Evolutionary conservation across 1,140 invertebrate species (phyloP).

Genomic region (Bilobella aurantiaca): DNA sequence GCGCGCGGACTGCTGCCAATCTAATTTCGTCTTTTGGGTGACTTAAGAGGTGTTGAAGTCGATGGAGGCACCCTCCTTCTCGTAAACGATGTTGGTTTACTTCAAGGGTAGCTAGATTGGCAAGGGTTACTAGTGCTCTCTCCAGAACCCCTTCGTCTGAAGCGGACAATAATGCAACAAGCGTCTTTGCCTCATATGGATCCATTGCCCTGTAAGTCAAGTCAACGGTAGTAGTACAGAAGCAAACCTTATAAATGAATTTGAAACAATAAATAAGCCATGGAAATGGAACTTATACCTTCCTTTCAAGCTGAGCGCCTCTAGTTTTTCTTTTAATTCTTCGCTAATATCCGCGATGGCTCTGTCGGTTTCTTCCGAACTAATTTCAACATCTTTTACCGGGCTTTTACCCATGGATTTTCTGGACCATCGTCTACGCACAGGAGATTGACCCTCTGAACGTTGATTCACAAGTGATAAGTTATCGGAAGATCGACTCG

Average conservation of each 20-base stretch:
- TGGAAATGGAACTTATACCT: constrained; percentile 29
- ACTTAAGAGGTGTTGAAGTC: constrained; percentile 43
- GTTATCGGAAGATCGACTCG: constrained; percentile 45
- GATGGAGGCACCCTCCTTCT: constrained; percentile 46
- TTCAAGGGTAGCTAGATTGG: constrained; percentile 35
- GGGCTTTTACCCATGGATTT: constrained; percentile 36
- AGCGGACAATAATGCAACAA: constrained; percentile 45
- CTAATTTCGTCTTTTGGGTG: constrained; percentile 37
- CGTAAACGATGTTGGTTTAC: constrained; percentile 44
- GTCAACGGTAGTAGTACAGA: no score
- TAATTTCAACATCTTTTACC: constrained; percentile 16
- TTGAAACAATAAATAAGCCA: neutral
- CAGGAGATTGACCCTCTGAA: constrained; percentile 37
- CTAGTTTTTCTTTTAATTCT: constrained; percentile 38
- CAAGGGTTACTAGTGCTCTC: constrained; percentile 42
- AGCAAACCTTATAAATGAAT: neutral
- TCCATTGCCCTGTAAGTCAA: constrained; percentile 42
- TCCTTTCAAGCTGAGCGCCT: constrained; percentile 36
- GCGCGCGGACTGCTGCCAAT: constrained; percentile 42
- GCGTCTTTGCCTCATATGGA: constrained; percentile 45
- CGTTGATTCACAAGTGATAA: constrained; percentile 36
- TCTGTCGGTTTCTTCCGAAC: constrained; percentile 37
- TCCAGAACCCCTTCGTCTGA: constrained; percentile 45
- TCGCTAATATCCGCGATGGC: constrained; percentile 38
- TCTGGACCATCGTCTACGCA: constrained; percentile 38